These are phyloP conservation scores for Sebastiscus albofasciatus DNA, from an alignment of 2,797 vertebrate genomes.

Conservation along the genomic window DNA sequence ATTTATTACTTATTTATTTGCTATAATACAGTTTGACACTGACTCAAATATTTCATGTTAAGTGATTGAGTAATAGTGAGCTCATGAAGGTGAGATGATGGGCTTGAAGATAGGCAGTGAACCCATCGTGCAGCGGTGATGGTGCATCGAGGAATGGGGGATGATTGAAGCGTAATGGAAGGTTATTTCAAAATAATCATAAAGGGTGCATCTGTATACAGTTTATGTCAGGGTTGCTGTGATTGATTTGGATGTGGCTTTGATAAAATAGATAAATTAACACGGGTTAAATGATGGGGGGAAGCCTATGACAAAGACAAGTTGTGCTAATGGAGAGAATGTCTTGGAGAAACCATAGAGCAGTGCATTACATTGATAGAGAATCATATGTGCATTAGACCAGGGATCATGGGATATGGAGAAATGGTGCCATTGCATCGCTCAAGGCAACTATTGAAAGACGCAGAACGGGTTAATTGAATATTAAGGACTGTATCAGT, in stretches of 20 bases:
- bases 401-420: background rate
- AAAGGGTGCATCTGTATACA: background rate
- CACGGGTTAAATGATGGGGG: background rate
- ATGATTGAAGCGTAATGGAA: background rate
- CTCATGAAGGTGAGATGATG: background rate
- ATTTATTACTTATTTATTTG: background rate
- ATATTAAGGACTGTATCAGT: conserved; percentile 30
- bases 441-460: conserved; percentile 1
- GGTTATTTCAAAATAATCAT: background rate
- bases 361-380: background rate
- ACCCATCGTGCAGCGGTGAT: background rate
- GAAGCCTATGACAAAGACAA: background rate
- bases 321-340: background rate
- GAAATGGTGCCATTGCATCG: background rate
- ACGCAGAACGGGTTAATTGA: conserved; percentile 37
- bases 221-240: background rate
- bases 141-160: background rate
- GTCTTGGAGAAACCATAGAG: background rate
- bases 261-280: background rate
- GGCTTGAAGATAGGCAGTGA: background rate
- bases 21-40: background rate
- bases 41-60: background rate
- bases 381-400: background rate
- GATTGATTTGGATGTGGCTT: background rate
- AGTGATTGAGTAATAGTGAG: background rate